Evolutionary conservation across 1,140 invertebrate genomes (phyloP), one percentile per base, ranked within the genome.

Genomic region (Drosophila lini): DNA sequence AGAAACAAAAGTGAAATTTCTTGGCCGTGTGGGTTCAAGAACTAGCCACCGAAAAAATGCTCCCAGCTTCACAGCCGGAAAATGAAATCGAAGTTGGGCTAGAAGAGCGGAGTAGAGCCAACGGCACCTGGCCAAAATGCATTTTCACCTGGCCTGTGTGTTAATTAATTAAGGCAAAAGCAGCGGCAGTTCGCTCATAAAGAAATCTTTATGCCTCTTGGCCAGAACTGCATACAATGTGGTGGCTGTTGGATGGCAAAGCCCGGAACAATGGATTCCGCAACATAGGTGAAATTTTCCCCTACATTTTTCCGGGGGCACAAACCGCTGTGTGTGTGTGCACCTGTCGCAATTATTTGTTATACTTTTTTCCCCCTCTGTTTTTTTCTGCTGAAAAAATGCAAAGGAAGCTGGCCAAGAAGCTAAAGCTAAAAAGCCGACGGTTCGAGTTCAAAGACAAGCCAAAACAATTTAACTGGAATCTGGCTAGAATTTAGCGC

Each of bases 1-100:
- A 86, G 69, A 86, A 88, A 86, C 83, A 86, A 86, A 86, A 86
- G 83, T 86, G 83, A 86, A 86, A 86, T 86, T 88, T 88, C 28
- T 48, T 57, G 50, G 31, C 45, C 52, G 71, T 79, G 82, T 75
- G 79, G 70, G 83, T 71, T 85, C 78, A 85, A 75, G 82, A 85
- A 84, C 81, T 74, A 80, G 69, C 75, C 44, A 34, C 28, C 32
- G 34, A 48, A 50, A 47, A 13, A 53, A 38, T 22, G 11, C 19
- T 13, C 16, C 22, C 31, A 52, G 3, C 42, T 25, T 9, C 62
- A 22, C 8, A 22, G 52, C 52, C 62, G 65, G 65, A 71, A 82
- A 82, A 82, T 67, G 80, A 78, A 81, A 83, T 71, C 80, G 70
- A 79, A 62, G 57, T 65, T 50, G 40, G 25, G 34, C 58, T 41